A percentile compares a stretch with the other conserved stretches of the same genome.
Evolutionary conservation across 92 coral and sea anemone species (phyloP).

Genomic region (Hydrozoanthus gracilis): DNA sequence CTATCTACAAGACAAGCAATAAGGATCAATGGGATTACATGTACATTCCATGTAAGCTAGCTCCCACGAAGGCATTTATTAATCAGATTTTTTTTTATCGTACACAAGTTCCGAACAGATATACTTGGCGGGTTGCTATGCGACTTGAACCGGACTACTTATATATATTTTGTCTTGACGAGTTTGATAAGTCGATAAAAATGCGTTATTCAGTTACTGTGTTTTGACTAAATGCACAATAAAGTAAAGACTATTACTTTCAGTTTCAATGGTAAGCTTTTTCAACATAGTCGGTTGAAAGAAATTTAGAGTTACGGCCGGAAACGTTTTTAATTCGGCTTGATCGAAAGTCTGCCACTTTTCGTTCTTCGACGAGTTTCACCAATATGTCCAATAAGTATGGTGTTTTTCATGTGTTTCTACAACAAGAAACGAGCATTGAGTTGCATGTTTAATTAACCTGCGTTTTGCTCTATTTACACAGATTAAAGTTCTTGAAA

Average conservation of each 20-base stretch:
- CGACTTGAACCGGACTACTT: background rate
- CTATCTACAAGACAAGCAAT: conserved; percentile 4
- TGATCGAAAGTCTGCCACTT: background rate
- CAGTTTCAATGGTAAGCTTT: background rate
- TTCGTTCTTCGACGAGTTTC: no score
- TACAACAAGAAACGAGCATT: background rate
- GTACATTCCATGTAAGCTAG: background rate
- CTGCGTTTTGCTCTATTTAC: background rate
- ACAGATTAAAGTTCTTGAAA: background rate
- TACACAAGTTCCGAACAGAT: background rate
- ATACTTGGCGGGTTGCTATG: background rate
- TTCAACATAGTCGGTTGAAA: background rate
- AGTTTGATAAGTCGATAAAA: no score
- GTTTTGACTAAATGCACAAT: background rate
- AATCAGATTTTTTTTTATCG: background rate
- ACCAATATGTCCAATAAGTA: background rate
- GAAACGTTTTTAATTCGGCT: background rate
- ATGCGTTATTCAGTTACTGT: no score
- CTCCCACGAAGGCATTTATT: background rate
- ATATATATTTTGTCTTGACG: no score
- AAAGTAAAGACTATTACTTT: background rate
- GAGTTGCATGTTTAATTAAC: background rate
- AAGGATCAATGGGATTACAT: background rate
- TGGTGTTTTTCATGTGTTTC: background rate
- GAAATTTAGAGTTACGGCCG: background rate